Evolutionary conservation across 2,797 vertebrate genomes (phyloP), one percentile per base, ranked within the genome.

Genomic region (Dryobates pubescens): DNA sequence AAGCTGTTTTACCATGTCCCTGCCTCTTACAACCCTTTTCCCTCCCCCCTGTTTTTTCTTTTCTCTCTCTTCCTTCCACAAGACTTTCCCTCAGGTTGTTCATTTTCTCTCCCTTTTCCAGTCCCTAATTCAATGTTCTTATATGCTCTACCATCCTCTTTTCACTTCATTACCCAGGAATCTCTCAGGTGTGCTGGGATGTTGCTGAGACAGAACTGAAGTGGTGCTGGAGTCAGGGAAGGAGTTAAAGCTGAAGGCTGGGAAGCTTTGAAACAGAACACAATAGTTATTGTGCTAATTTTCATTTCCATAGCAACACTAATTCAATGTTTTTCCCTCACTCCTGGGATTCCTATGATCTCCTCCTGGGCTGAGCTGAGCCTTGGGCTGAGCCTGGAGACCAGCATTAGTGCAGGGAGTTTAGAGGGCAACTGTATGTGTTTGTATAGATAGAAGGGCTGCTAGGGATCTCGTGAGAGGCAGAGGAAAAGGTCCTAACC

Each of bases 211-310:
- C 22, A 63, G 27, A 84, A 41, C 19, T n/a, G 68, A 73, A 90
- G 45, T 1, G 3, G 47, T 72, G 47, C 7, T 38, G 23, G 51
- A 75, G 68, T 0, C 3, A 12, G 47, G 8, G 69, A 92, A 88
- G 22, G 74, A 79, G 75, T 82, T 88, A 90, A 84, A 93, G 76
- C 22, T 57, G 81, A 74, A 90, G 65, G 65, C 54, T 51, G 43
- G 64, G 58, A 84, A 95, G 82, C 61, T 87, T 65, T 92, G 62
- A 74, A 92, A 74, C 17, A 89, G 69, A 92, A 71, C 65, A 92
- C 82, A 93, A 89, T 94, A 87, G 78, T 90, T 95, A 77, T 84
- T 93, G 82, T 93, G 90, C 72, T 87, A 47, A 74, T 95, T 95
- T 86, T 82, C 17, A 65, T 94, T 86, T 89, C 94, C 89, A 87